Base-by-base conservation (phyloP, 2,888 invertebrate species). In the Stratiomys singularior region DNA sequence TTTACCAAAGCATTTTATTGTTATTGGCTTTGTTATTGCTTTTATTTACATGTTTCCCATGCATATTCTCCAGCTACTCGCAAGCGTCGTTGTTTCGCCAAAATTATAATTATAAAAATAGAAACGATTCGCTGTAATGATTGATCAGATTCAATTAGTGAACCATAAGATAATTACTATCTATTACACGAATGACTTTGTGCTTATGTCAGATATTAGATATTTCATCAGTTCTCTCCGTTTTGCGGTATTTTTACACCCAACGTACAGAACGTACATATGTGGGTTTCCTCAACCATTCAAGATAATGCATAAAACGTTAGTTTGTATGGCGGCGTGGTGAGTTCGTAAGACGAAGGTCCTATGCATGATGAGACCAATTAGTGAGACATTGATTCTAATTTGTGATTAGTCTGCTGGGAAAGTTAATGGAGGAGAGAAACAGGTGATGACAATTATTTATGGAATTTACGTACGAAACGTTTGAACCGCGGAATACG, bases 91-190 rank as follows among this genome's bases (percentile, higher is more conserved):
- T 9, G 37, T 37, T 37, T 37, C 3, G 15, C 25, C 4, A 64
- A 30, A 64, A 27, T 28, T 64, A n/a, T n/a, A 64, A 67, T 44
- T 44, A n/a, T 67, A 18, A 67, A 67, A 67, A 67, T 67, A 67
- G 67, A 67, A 46, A 46, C 67, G 46, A 67, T 67, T 67, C 67
- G 15, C 18, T 44, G 27, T 67, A 67, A 67, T 25, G 46, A 67
- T 67, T 46, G 67, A 67, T 67, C 67, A 67, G 46, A 67, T 67
- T 44, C 46, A 67, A 67, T 67, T 67, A 67, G 27, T 13, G 46
- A 46, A 37, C 7, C 46, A 67, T 67, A 37, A 44, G 67, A 67
- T 67, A 67, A 67, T 44, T 67, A 46, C 46, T 30, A 64, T 28
- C 64, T 28, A 30, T 30, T 64, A 64, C 25, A 60, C 64, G 28